Evolutionary conservation across 2,113 vertebrate genomes (phyloP).

Genomic region (Myxocyprinus asiaticus): DNA sequence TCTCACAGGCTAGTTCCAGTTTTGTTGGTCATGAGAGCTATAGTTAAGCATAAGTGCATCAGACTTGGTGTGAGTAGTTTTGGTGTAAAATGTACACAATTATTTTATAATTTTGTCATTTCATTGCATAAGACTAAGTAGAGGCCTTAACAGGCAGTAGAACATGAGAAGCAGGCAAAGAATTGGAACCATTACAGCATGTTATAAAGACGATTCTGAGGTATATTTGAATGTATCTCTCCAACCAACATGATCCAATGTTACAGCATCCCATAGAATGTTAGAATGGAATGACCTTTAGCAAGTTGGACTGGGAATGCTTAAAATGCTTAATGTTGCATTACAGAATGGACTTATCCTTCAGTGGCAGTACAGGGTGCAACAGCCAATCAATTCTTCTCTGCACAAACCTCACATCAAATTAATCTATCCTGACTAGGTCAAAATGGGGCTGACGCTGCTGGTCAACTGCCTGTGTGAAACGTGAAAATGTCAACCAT

Average conservation of each 20-base stretch:
- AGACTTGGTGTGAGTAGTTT: not conserved
- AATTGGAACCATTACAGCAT: too few species aligned
- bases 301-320: not conserved
- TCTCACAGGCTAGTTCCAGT: not conserved
- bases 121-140: too few species aligned
- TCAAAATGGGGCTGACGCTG: constrained; percentile 15
- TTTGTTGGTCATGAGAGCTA: constrained; percentile 11
- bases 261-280: not conserved
- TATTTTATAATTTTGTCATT: too few species aligned
- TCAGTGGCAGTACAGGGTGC: not conserved
- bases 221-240: not conserved
- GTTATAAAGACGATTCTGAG: too few species aligned
- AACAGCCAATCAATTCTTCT: constrained; percentile 37
- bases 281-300: constrained; percentile 16
- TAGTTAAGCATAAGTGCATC: not conserved
- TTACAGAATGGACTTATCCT: constrained; percentile 24
- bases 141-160: not conserved
- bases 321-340: constrained; percentile 14
- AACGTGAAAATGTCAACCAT: constrained; percentile 36
- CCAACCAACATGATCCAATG: not conserved
- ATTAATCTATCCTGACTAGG: constrained; percentile 27
- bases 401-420: constrained; percentile 21
- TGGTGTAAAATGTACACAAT: too few species aligned
- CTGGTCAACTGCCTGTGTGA: constrained; percentile 18
- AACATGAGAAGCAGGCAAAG: not conserved